phyloP scores from a whole-genome alignment of 1,140 invertebrate genomes.

The Drosophila pandora region DNA sequence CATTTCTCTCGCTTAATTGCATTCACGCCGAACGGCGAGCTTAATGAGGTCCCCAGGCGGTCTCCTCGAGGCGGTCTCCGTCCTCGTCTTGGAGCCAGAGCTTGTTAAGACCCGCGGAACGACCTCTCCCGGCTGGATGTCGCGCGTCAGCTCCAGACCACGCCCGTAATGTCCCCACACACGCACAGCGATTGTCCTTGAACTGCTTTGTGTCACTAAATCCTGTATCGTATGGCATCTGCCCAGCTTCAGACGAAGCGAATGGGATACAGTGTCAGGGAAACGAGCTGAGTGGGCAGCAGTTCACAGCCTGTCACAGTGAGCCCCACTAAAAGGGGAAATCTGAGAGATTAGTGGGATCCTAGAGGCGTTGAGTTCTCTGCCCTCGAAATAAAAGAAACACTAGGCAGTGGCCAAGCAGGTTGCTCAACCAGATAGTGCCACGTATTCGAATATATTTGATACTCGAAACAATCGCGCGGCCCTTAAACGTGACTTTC shows the following conservation, averaged over 20 bases:
- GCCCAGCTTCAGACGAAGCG: conserved; percentile 37
- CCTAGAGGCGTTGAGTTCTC: not conserved
- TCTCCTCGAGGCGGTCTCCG: conserved; percentile 12
- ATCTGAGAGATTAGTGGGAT: not conserved
- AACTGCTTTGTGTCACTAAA: conserved; percentile 57
- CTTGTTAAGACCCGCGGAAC: conserved; percentile 20
- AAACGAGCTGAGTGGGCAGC: conserved; percentile 22
- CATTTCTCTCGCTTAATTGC: conserved; percentile 50
- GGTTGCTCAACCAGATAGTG: conserved; percentile 1
- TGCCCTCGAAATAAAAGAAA: not conserved
- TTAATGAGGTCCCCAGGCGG: conserved; percentile 51
- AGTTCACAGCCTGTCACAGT: not conserved
- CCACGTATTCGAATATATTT: not conserved
- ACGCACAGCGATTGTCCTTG: conserved; percentile 61
- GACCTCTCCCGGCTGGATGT: not conserved
- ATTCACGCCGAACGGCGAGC: conserved; percentile 12
- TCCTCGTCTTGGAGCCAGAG: conserved; percentile 2
- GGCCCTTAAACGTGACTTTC: conserved; percentile 42
- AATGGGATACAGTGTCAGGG: conserved; percentile 19
- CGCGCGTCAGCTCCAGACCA: conserved; percentile 25
- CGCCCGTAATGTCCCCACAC: conserved; percentile 24
- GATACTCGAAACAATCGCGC: conserved; percentile 5
- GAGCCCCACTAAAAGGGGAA: not conserved
- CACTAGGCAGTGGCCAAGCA: not conserved
- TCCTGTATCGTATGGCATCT: conserved; percentile 54